Percentiles rank a stretch among this genome's conserved stretches.
phyloP scores from a whole-genome alignment of 2,888 invertebrate species.

The Nesidiocoris tenuis region DNA sequence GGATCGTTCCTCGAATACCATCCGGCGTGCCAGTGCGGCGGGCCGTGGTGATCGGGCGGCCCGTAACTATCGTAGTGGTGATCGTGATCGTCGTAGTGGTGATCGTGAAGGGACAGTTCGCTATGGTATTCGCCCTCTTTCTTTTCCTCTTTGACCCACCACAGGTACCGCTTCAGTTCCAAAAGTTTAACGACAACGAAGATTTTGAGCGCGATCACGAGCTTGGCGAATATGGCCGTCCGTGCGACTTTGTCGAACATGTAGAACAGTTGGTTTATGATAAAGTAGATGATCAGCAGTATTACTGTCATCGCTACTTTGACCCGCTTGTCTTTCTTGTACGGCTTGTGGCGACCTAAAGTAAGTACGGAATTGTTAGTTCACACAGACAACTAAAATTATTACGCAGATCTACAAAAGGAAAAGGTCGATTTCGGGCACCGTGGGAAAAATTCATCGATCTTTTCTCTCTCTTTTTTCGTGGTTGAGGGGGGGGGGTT shows the following conservation, averaged over 20 bases:
- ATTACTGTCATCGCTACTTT: conserved; percentile 48
- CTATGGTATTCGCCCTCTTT: conserved; percentile 42
- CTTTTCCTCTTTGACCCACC: conserved; percentile 48
- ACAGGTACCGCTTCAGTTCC: conserved; percentile 48
- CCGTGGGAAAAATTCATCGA: no score
- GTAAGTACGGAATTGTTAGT: conserved; percentile 3
- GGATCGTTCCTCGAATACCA: conserved; percentile 44
- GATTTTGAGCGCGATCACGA: conserved; percentile 47
- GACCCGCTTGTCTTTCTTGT: conserved; percentile 48
- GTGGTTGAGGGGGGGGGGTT: no score
- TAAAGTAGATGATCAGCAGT: conserved; percentile 48
- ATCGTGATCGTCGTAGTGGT: conserved; percentile 45
- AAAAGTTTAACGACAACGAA: conserved; percentile 47
- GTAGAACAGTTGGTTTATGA: conserved; percentile 47
- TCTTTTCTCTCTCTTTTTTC: no score
- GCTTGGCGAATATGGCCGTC: conserved; percentile 47
- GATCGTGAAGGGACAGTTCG: conserved; percentile 47
- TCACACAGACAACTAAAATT: background rate
- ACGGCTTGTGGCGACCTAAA: conserved; percentile 43
- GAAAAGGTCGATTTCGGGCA: no score
- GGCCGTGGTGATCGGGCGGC: conserved; percentile 31
- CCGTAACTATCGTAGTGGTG: conserved; percentile 21
- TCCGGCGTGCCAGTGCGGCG: conserved; percentile 14
- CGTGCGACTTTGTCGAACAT: conserved; percentile 48
- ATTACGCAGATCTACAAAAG: no score